Evolutionary conservation across 1,140 invertebrate species (phyloP).

Genomic region (Drosophila rhopaloa): DNA sequence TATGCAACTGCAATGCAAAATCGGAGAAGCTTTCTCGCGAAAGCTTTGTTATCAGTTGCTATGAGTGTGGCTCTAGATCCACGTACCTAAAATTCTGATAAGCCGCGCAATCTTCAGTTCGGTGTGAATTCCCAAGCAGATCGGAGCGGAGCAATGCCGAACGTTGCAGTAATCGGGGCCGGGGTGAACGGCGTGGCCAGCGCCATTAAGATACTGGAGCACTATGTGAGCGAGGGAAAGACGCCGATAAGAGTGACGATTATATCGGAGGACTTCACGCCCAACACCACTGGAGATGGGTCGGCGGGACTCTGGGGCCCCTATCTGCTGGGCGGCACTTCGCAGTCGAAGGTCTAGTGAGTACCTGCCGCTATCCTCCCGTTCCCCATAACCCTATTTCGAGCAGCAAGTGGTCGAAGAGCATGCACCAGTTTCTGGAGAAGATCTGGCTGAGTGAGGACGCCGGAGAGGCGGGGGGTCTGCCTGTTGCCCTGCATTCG

Average conservation of each 20-base stretch:
- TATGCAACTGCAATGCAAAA: no score
- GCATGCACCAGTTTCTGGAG: slow-evolving; percentile 87
- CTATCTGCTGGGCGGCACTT: slow-evolving; percentile 88
- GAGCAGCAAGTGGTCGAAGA: slow-evolving; percentile 87
- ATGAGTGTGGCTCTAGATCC: neutral
- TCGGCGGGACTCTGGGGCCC: slow-evolving; percentile 91
- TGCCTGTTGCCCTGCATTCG: slow-evolving; percentile 86
- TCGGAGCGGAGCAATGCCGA: slow-evolving; percentile 55
- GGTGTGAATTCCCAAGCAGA: slow-evolving; percentile 4
- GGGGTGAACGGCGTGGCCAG: slow-evolving; percentile 81
- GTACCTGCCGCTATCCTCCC: slow-evolving; percentile 19
- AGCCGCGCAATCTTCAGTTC: slow-evolving; percentile 7
- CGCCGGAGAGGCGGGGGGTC: slow-evolving; percentile 87
- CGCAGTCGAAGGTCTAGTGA: slow-evolving; percentile 86
- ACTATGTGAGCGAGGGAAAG: slow-evolving; percentile 37
- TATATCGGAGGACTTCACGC: slow-evolving; percentile 88
- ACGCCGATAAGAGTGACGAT: slow-evolving; percentile 86
- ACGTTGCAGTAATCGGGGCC: slow-evolving; percentile 76
- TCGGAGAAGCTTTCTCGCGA: neutral
- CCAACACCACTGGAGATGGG: slow-evolving; percentile 91
- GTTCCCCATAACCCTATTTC: neutral
- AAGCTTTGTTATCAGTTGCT: slow-evolving; percentile 21
- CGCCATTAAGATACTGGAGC: slow-evolving; percentile 81
- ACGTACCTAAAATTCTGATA: slow-evolving; percentile 5
- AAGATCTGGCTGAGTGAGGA: slow-evolving; percentile 87